Evolutionary conservation across 2,113 vertebrate species (phyloP), one percentile per base, ranked within the genome.

Genomic region (Malurus melanocephalus): DNA sequence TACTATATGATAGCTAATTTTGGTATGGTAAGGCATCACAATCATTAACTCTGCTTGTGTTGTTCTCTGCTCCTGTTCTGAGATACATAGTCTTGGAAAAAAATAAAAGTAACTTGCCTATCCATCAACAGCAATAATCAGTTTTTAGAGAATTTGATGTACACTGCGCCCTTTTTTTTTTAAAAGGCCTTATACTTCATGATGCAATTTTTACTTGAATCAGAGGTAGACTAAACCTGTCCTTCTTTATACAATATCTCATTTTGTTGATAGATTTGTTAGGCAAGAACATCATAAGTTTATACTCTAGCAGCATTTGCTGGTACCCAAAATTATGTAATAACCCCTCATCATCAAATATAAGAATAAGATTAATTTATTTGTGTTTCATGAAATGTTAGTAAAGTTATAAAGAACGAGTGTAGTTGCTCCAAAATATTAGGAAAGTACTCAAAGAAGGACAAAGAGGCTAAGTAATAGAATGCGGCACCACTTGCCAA

Each of bases 131-230:
- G 6, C 4, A 4, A 43, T 32, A 75, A 85, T 65, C 32, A 79
- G 20, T 86, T 86, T 77, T 23, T 73, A 88, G 40, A 59, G 13
- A 80, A 53, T 42, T 12, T 60, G 35, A 81, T 42, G 43, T 15
- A 27, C 3, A 33, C 2, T 0, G 7, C 6, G 1, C 13, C 6
- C 8, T 3, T 16, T 18, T 9, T 9, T 17, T 46, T 43, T 26
- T 45, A 26, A 0, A 27, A 59, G 23, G 33, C 10, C 11, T 69
- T 38, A 52, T 10, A 59, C 8, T 52, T 77, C 16, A 68, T n/a
- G 1, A 65, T 32, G 13, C 10, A 22, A 24, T 59, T 85, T 81
- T 68, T 46, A 76, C 18, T 48, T 43, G 30, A 82, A 67, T 48
- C 28, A 75, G 62, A 88, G 11, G 12, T 14, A 74, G n/a, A 40